Percentiles rank a stretch among this genome's conserved stretches.
phyloP scores from a whole-genome alignment of 1,140 invertebrate genomes.

The Halesus radiatus region DNA sequence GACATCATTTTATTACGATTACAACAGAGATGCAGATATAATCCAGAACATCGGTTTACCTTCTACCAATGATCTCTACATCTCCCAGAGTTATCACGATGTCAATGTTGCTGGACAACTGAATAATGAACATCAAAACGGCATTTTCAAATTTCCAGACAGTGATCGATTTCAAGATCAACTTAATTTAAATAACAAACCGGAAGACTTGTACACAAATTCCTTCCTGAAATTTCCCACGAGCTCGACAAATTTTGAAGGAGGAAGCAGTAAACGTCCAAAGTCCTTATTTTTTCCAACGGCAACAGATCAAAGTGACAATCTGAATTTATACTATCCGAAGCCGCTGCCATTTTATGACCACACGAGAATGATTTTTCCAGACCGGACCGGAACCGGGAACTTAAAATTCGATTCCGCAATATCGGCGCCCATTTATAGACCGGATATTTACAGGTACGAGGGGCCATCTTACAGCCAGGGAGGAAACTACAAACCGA shows the following conservation, averaged over 20 bases:
- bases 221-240: conserved; percentile 48
- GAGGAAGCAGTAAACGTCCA: conserved; percentile 30
- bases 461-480: conserved; percentile 31
- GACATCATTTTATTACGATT: conserved; percentile 21
- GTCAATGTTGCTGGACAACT: conserved; percentile 1
- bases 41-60: conserved; percentile 14
- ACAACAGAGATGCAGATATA: conserved; percentile 1
- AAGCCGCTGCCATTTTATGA: conserved; percentile 52
- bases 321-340: conserved; percentile 44
- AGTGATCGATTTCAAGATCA: conserved; percentile 26
- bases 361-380: conserved; percentile 61
- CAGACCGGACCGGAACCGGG: conserved; percentile 65
- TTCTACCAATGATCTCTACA: conserved; percentile 45
- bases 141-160: conserved; percentile 48
- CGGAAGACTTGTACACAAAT: conserved; percentile 24
- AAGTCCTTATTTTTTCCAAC: conserved; percentile 49
- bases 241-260: not conserved
- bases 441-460: conserved; percentile 47
- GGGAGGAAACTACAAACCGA: not conserved
- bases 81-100: conserved; percentile 49
- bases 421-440: conserved; percentile 42
- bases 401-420: conserved; percentile 62
- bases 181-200: conserved; percentile 25
- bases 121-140: conserved; percentile 5
- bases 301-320: conserved; percentile 4